Evolutionary conservation across 2,113 vertebrate species (phyloP), one percentile per base, ranked within the genome.

Genomic region (Bujurquina vittata): DNA sequence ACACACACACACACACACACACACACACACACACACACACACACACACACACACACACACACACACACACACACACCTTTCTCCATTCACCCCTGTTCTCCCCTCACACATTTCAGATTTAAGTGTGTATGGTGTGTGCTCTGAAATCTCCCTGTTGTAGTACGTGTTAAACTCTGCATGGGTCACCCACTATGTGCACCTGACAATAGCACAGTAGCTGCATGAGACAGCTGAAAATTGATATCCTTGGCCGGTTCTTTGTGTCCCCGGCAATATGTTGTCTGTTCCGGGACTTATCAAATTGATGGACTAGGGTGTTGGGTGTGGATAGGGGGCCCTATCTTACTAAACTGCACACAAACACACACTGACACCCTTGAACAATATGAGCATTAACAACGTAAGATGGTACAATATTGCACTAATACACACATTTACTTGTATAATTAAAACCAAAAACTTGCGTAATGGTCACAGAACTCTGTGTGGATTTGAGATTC

Each of bases 241-340:
- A 98, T 97, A 97, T 96, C 95, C 95, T 94, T 95, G 93, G 95
- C 94, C 92, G 89, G 96, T 96, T 92, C 95, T 94, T 76, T 85
- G 74, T 18, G 95, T 97, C 96, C 96, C 96, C 96, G 96, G 95
- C 97, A 98, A 96, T 97, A 97, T 97, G 97, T 97, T 97, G 95
- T 95, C 96, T 97, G 84, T 97, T 97, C 96, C 96, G 95, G 95
- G 95, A 95, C 95, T 96, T 97, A 97, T 97, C 97, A 97, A 95
- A 94, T 95, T 97, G 97, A 98, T 97, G 95, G 96, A 98, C 97
- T 67, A n/a, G 60, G 33, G 14, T 23, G 62, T 15, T 7, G 22
- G 5, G 55, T 12, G 55, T 56, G 49, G 7, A 18, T 54, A 18
- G 33, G 33, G 7, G 33, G 33, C 95, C 94, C 93, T 95, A 94